Base-by-base conservation (phyloP, 2,888 invertebrate genomes). In the Lithophane semibrunnea region DNA sequence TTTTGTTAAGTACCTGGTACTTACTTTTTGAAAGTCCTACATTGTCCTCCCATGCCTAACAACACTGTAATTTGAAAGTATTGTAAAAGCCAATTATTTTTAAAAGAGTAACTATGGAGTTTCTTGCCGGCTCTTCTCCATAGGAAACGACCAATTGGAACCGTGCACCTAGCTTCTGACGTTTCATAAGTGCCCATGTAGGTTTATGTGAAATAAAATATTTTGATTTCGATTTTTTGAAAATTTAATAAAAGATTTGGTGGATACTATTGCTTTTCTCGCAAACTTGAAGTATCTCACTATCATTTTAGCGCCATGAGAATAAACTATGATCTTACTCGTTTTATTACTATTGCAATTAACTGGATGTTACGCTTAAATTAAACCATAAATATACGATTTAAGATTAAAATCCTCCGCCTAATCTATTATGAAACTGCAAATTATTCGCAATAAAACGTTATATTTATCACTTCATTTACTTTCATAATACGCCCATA, bases 391-490 rank as follows among this genome's bases (percentile, higher is more conserved):
- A 64, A 63, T 42, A 66, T 7, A 47, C 3, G 52, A 54, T 74
- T n/a, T 16, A 13, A 24, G 24, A 79, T 70, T 24, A 44, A 44
- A 68, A 64, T 58, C n/a, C 1, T 60, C 5, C 5, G 56, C 1
- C 16, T 68, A 37, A 42, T 21, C 10, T 42, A 4, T 21, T 16
- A 21, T 61, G 21, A 21, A 84, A 70, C 44, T n/a, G 42, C 42
- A 16, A 74, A 84, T 73, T 74, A 70, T 75, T 75, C 16, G 74
- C 49, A 70, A 84, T 81, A 68, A 73, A 77, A 69, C 5, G n/a
- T 24, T 44, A 9, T 18, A 67, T 74, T 61, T 29, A 70, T 60
- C 63, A 72, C 44, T 83, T 84, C 56, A 77, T 75, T 77, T 42
- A 66, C 42, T 75, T 73, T 73, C 37, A 75, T 58, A 61, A 65